phyloP scores from a whole-genome alignment of 2,888 invertebrate genomes.

The Dynastes hyllus region DNA sequence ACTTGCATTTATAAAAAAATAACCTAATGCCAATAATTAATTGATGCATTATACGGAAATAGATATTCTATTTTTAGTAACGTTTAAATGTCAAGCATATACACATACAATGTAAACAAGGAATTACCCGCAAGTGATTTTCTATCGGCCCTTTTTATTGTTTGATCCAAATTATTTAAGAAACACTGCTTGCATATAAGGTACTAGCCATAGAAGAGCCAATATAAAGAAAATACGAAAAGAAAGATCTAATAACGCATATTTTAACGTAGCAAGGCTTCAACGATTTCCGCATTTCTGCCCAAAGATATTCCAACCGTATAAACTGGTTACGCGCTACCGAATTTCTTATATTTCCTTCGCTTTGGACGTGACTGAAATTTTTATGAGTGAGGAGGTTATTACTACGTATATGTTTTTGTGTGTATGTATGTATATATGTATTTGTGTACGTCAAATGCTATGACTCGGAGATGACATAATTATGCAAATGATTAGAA shows the following conservation, averaged over 20 bases:
- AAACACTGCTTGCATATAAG: too few relatives aligned
- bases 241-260: constrained; percentile 22
- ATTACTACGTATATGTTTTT: background rate
- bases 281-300: constrained; percentile 36
- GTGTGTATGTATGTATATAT: constrained; percentile 2
- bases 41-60: too few relatives aligned
- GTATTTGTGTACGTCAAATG: background rate
- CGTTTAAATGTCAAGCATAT: background rate
- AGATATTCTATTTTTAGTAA: background rate
- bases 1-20: too few relatives aligned
- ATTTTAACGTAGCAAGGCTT: constrained; percentile 24
- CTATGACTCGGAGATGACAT: constrained; percentile 34
- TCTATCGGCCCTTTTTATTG: too few relatives aligned
- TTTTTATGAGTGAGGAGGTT: constrained; percentile 8
- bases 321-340: constrained; percentile 37
- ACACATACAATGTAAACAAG: too few relatives aligned
- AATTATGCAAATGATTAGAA: constrained; percentile 42
- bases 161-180: too few relatives aligned
- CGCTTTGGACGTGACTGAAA: constrained; percentile 27
- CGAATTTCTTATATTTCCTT: constrained; percentile 33
- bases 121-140: too few relatives aligned
- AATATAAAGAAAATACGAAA: background rate
- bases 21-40: too few relatives aligned
- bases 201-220: too few relatives aligned
- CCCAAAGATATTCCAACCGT: constrained; percentile 32